Conservation (phyloP, 2,888 invertebrate species). For the Drosophila kuntzei region DNA sequence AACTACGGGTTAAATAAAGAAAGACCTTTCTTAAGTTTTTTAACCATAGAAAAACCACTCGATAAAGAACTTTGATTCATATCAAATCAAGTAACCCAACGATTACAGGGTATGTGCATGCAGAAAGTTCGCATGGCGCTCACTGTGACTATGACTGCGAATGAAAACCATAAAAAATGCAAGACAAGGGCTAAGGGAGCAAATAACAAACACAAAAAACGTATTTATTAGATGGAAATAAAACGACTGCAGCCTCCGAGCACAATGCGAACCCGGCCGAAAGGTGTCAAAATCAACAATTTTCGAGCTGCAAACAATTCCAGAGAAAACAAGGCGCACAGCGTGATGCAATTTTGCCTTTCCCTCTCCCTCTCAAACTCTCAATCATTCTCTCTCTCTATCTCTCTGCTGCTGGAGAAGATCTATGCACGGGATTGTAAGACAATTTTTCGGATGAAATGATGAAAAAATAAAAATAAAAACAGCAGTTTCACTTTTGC, state of each 20-base stretch:
- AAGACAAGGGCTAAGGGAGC: slow-evolving; percentile 47
- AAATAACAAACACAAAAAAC: slow-evolving; percentile 50
- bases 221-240: slow-evolving; percentile 79
- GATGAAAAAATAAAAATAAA: slow-evolving; percentile 36
- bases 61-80: neutral
- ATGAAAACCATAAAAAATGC: slow-evolving; percentile 78
- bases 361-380: slow-evolving; percentile 1
- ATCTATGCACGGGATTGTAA: slow-evolving; percentile 30
- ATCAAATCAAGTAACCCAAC: neutral
- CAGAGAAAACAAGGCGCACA: slow-evolving; percentile 72
- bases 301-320: slow-evolving; percentile 80
- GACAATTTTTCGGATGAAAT: slow-evolving; percentile 58
- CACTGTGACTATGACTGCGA: slow-evolving; percentile 44
- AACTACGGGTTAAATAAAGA: too few species aligned
- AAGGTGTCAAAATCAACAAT: slow-evolving; percentile 84
- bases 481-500: slow-evolving; percentile 74
- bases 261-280: slow-evolving; percentile 68
- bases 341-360: slow-evolving; percentile 79
- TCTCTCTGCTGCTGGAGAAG: slow-evolving; percentile 8
- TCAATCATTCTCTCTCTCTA: slow-evolving; percentile 5
- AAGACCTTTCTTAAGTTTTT: too few species aligned
- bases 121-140: slow-evolving; percentile 53
- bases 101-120: slow-evolving; percentile 41
- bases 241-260: slow-evolving; percentile 54
- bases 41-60: too few species aligned